A percentile compares a stretch with the other conserved stretches of the same genome.
phyloP scores from a whole-genome alignment of 2,113 vertebrate species.

The Monarcha castaneiventris region DNA sequence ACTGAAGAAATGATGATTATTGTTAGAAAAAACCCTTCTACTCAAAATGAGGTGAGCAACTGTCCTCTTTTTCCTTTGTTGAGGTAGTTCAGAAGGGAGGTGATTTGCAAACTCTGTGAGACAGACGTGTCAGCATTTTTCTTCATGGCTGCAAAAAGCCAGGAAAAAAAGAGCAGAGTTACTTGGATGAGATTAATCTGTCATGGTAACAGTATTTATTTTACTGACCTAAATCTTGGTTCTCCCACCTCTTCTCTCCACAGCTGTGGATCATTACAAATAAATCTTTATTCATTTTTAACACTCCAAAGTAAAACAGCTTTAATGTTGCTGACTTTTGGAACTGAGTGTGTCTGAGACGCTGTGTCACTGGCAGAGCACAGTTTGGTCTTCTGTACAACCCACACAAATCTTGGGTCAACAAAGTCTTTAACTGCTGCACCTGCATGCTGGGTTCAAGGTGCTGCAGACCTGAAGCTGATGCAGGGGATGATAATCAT shows the following conservation, averaged over 20 bases:
- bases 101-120: not conserved
- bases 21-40: not conserved
- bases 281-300: not conserved
- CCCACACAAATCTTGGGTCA: not conserved
- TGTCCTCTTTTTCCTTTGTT: not conserved
- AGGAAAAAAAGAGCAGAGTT: not conserved
- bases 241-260: not conserved
- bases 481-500: not conserved
- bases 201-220: constrained; percentile 8
- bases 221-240: not conserved
- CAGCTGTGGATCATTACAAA: not conserved
- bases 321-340: not conserved
- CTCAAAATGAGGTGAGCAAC: not conserved
- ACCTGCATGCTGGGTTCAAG: not conserved
- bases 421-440: not conserved
- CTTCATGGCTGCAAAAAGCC: not conserved
- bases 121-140: not conserved
- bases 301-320: not conserved
- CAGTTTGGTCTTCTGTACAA: not conserved
- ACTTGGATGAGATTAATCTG: not conserved
- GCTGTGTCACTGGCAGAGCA: not conserved
- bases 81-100: not conserved
- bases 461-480: not conserved
- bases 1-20: not conserved
- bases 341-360: not conserved